phyloP scores from a whole-genome alignment of 2,797 vertebrate genomes.

The Anguilla pacifica region DNA sequence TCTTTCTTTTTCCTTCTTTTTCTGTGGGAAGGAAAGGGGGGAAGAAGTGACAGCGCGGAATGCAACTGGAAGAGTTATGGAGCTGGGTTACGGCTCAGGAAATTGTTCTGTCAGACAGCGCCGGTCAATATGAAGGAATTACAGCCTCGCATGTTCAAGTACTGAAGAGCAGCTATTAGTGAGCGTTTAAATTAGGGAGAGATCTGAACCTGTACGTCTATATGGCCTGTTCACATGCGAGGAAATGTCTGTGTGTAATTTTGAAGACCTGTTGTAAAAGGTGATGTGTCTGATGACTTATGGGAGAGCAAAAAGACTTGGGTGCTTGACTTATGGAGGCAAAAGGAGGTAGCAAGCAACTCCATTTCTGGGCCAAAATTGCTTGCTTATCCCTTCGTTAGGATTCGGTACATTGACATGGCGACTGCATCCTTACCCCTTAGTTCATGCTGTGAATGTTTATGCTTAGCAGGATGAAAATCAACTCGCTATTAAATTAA shows the following conservation, averaged over 20 bases:
- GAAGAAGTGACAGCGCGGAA: neutral
- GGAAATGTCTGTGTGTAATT: constrained; percentile 2
- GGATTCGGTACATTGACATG: neutral
- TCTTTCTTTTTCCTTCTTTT: no score
- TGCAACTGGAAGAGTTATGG: neutral
- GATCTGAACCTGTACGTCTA: neutral
- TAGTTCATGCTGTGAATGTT: neutral
- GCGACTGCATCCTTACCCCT: neutral
- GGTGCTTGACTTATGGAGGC: neutral
- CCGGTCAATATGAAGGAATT: neutral
- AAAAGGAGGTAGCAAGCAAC: no score
- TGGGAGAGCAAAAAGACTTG: neutral
- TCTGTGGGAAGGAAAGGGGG: no score
- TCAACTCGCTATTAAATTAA: neutral
- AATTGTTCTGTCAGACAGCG: neutral
- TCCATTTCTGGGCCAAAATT: no score
- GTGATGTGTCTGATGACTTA: neutral
- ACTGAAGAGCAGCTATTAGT: neutral
- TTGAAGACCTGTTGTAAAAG: neutral
- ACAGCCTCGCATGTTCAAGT: neutral
- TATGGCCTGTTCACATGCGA: neutral
- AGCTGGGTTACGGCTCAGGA: constrained; percentile 16
- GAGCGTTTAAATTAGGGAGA: neutral
- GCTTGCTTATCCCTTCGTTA: neutral
- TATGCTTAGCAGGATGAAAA: neutral